Evolutionary conservation across 2,113 vertebrate genomes (phyloP), one percentile per base, ranked within the genome.

Genomic region (Atherinomorus stipes): DNA sequence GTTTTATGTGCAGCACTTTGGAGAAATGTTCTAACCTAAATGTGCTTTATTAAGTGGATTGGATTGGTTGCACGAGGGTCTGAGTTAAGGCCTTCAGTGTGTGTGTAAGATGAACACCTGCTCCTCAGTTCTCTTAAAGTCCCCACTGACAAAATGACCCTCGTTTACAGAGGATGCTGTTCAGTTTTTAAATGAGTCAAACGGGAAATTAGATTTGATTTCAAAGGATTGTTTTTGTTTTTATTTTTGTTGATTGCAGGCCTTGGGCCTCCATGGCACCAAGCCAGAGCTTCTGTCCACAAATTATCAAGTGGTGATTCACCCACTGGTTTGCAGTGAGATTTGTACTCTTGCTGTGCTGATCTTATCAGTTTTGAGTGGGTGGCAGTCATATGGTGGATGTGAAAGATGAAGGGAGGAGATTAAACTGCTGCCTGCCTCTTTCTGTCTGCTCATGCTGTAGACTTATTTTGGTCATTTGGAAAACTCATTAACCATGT

Each of bases 161-260:
- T 59, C 45, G 37, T 26, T 71, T 11, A 3, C 28, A 12, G 64
- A 74, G 1, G 0, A 21, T 23, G 18, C 59, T 37, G 31, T 58
- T 26, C 34, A 4, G 62, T 65, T 58, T 78, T 83, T 38, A 61
- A 60, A 69, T 28, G 34, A 75, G 73, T 57, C 54, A 38, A 45
- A 19, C 38, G 74, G 79, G 66, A 86, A 80, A 57, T 66, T 72
- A 64, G 75, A 31, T 65, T 82, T 81, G 86, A 66, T 81, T 45
- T 45, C 44, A 63, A 31, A 4, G 28, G 28, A 31, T 31, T 31
- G 3, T 7, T 31, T 34, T 34, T 34, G 5, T 34, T 7, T 6
- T 34, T 34, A 7, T 34, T 8, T 34, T 34, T 34, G 3, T 34
- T 34, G 5, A 34, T 83, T 77, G 56, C 72, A 44, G 50, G 56